phyloP scores from a whole-genome alignment of 2,797 vertebrate genomes.

The Lycodopsis pacificus region DNA sequence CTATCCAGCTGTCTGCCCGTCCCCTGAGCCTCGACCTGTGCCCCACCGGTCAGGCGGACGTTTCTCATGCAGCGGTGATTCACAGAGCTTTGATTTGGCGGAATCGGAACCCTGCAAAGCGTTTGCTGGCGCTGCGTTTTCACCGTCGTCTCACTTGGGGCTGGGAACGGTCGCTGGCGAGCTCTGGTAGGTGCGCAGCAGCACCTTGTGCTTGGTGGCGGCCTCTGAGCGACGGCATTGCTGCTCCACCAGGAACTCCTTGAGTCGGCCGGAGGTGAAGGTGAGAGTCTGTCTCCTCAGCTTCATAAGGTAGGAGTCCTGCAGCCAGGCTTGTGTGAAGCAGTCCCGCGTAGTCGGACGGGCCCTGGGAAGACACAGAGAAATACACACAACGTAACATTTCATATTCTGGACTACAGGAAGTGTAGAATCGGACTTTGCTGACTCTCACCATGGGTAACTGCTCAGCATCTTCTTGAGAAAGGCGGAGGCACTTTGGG shows the following conservation, averaged over 20 bases:
- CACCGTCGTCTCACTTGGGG: conserved; percentile 72
- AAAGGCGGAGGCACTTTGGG: conserved; percentile 94
- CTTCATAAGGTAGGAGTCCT: conserved; percentile 98
- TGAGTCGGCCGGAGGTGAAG: conserved; percentile 93
- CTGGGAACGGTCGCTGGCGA: conserved; percentile 56
- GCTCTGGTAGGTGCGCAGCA: conserved; percentile 93
- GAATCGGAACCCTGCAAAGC: not conserved
- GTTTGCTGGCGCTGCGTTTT: not conserved
- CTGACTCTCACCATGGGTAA: conserved; percentile 90
- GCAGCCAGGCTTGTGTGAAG: conserved; percentile 93
- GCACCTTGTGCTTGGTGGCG: conserved; percentile 94
- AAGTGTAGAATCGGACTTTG: not conserved
- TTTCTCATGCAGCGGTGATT: conserved; percentile 17
- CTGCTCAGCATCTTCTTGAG: conserved; percentile 93
- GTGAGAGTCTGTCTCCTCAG: conserved; percentile 95
- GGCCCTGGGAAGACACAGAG: conserved; percentile 83
- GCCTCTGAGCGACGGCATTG: conserved; percentile 85
- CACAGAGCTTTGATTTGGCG: conserved; percentile 8
- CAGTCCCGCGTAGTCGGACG: conserved; percentile 93
- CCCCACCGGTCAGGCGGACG: conserved; percentile 10
- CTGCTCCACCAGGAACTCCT: conserved; percentile 94
- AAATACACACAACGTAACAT: not conserved
- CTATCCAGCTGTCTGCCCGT: conserved; percentile 18
- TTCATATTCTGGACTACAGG: not conserved
- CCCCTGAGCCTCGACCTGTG: conserved; percentile 4